Percentiles rank a stretch among this genome's conserved stretches.
These are phyloP conservation scores for Zygothrica quintamaculata DNA, from an alignment of 2,888 invertebrate species.

Conservation along the genomic window DNA sequence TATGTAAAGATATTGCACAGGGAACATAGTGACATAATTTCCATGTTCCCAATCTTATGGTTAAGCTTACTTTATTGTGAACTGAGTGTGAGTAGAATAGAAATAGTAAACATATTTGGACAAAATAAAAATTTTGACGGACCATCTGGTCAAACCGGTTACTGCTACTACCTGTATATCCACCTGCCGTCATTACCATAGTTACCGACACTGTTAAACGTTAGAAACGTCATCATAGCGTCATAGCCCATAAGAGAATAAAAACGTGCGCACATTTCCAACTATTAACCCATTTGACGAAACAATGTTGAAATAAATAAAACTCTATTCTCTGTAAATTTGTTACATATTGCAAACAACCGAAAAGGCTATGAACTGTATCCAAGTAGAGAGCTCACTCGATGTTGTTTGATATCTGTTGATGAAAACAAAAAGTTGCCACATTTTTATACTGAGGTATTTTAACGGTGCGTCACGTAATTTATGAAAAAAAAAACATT, in stretches of 20 bases:
- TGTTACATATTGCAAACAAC: conserved; percentile 39
- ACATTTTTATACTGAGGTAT: too few species aligned
- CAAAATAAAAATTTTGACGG: too few species aligned
- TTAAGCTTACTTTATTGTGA: too few species aligned
- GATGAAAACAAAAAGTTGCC: conserved; percentile 10
- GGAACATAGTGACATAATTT: too few species aligned
- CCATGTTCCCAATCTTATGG: too few species aligned
- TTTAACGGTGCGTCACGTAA: too few species aligned
- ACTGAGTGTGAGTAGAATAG: too few species aligned
- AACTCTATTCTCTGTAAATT: conserved; percentile 38
- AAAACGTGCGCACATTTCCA: conserved; percentile 47
- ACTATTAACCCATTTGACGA: conserved; percentile 74
- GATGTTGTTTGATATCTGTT: conserved; percentile 46
- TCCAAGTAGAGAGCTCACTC: not conserved
- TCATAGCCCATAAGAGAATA: conserved; percentile 23
- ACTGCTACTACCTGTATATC: conserved; percentile 48
- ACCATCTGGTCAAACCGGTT: conserved; percentile 73
- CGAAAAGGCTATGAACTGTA: conserved; percentile 16
- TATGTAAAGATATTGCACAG: too few species aligned
- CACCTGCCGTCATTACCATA: conserved; percentile 31
- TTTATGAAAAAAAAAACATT: too few species aligned
- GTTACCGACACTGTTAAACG: too few species aligned
- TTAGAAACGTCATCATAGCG: conserved; percentile 46
- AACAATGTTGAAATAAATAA: conserved; percentile 70
- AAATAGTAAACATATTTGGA: too few species aligned